Percentiles rank a stretch among this genome's conserved stretches.
These are phyloP conservation scores for Athalia cordata DNA, from an alignment of 2,888 invertebrate genomes.

Conservation along the genomic window DNA sequence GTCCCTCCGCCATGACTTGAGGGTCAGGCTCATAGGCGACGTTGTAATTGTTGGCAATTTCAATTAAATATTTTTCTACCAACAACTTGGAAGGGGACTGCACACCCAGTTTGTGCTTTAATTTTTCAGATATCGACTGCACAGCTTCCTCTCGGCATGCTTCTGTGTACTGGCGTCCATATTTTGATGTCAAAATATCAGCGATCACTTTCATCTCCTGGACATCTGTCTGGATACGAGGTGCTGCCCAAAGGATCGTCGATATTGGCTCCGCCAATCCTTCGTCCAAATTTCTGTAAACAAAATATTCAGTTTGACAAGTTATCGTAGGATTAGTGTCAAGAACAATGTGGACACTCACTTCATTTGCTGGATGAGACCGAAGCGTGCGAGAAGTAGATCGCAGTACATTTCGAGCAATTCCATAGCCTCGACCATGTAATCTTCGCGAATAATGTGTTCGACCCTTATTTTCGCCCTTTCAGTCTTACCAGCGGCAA, in stretches of 20 bases:
- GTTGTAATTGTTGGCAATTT: conserved; percentile 97
- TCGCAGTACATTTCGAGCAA: conserved; percentile 99
- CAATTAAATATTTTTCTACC: conserved; percentile 95
- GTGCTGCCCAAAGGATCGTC: conserved; percentile 97
- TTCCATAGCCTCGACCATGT: conserved; percentile 99
- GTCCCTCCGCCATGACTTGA: conserved; percentile 88
- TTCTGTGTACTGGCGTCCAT: conserved; percentile 94
- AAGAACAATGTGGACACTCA: conserved; percentile 72
- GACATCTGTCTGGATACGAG: conserved; percentile 90
- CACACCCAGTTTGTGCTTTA: conserved; percentile 94
- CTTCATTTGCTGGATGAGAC: conserved; percentile 97
- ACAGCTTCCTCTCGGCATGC: conserved; percentile 89
- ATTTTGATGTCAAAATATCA: conserved; percentile 92
- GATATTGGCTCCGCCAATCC: conserved; percentile 97
- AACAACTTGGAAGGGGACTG: conserved; percentile 96
- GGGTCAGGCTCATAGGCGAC: conserved; percentile 97
- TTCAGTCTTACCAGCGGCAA: conserved; percentile 88
- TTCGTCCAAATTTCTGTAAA: conserved; percentile 85
- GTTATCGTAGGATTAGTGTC: not conserved
- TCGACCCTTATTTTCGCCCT: conserved; percentile 98
- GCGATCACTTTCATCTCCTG: conserved; percentile 86
- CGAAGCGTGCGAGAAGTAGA: conserved; percentile 95
- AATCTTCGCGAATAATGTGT: conserved; percentile 98
- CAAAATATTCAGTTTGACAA: not conserved
- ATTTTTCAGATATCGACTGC: conserved; percentile 89